Conservation (phyloP, 2,888 invertebrate species). For the Drosophila dives region DNA sequence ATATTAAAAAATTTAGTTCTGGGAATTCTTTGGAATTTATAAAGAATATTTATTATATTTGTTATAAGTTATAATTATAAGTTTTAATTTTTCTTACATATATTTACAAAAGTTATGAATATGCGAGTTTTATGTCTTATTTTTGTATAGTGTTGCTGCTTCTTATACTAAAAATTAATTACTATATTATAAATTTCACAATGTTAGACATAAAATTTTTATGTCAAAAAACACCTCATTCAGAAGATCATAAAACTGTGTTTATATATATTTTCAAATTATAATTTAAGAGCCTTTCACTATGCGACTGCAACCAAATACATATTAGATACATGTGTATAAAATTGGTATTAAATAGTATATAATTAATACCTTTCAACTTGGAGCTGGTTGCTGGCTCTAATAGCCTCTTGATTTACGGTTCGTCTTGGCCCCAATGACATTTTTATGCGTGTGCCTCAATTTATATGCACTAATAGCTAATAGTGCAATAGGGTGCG, state of each 20-base stretch:
- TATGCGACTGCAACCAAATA: slow-evolving; percentile 27
- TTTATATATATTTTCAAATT: slow-evolving; percentile 21
- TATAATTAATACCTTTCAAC: slow-evolving; percentile 52
- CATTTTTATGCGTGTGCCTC: slow-evolving; percentile 69
- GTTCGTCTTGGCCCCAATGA: slow-evolving; percentile 46
- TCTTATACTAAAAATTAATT: not conserved
- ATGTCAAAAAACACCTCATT: slow-evolving; percentile 10
- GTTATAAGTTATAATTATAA: too few species aligned
- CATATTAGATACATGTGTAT: slow-evolving; percentile 27
- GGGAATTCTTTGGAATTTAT: not conserved
- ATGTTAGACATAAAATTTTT: slow-evolving; percentile 16
- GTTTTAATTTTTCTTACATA: not conserved
- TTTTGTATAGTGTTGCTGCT: not conserved
- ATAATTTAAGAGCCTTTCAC: slow-evolving; percentile 52
- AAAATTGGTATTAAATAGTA: slow-evolving; percentile 28
- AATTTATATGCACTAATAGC: slow-evolving; percentile 72
- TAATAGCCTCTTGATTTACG: slow-evolving; percentile 75
- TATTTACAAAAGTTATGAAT: not conserved
- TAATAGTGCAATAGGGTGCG: slow-evolving; percentile 36
- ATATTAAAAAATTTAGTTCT: not conserved
- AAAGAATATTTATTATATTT: not conserved
- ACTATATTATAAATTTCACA: slow-evolving; percentile 3
- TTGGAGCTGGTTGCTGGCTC: slow-evolving; percentile 29
- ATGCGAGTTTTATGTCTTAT: not conserved
- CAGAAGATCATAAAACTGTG: slow-evolving; percentile 10